These are phyloP conservation scores for Lepus townsendii DNA, from an alignment of 2,797 vertebrate genomes.

Conservation along the genomic window DNA sequence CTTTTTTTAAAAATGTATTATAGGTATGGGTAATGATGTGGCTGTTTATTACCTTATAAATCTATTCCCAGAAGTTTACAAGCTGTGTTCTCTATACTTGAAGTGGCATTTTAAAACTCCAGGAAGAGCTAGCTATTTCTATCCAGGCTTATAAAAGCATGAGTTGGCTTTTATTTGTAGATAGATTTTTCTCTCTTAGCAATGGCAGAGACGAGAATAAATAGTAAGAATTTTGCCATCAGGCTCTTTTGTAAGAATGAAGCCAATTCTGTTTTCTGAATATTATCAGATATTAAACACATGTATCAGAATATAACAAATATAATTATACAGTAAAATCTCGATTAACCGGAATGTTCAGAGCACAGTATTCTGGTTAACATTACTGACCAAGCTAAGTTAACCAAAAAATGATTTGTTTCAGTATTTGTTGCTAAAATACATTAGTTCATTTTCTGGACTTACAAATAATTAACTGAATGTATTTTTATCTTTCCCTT, in stretches of 20 bases:
- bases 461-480: slow-evolving; percentile 58
- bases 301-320: slow-evolving; percentile 62
- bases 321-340: slow-evolving; percentile 76
- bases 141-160: slow-evolving; percentile 27
- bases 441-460: slow-evolving; percentile 64
- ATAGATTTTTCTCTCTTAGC: slow-evolving; percentile 28
- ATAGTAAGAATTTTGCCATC: slow-evolving; percentile 19
- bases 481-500: slow-evolving; percentile 63
- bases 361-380: slow-evolving; percentile 44
- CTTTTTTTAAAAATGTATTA: slow-evolving; percentile 20
- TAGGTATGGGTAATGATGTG: neutral
- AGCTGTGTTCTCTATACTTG: slow-evolving; percentile 1
- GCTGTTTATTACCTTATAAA: slow-evolving; percentile 34
- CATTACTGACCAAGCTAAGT: slow-evolving; percentile 46
- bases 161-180: slow-evolving; percentile 16
- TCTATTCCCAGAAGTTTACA: slow-evolving; percentile 36
- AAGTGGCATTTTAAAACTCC: slow-evolving; percentile 56
- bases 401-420: slow-evolving; percentile 65
- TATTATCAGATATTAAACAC: slow-evolving; percentile 31
- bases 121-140: slow-evolving; percentile 33
- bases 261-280: slow-evolving; percentile 46
- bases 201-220: slow-evolving; percentile 3
- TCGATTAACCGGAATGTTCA: slow-evolving; percentile 75
- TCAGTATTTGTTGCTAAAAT: slow-evolving; percentile 54
- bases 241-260: slow-evolving; percentile 6